Conservation (phyloP, 2,888 invertebrate species). For the Sarcophaga carnaria region DNA sequence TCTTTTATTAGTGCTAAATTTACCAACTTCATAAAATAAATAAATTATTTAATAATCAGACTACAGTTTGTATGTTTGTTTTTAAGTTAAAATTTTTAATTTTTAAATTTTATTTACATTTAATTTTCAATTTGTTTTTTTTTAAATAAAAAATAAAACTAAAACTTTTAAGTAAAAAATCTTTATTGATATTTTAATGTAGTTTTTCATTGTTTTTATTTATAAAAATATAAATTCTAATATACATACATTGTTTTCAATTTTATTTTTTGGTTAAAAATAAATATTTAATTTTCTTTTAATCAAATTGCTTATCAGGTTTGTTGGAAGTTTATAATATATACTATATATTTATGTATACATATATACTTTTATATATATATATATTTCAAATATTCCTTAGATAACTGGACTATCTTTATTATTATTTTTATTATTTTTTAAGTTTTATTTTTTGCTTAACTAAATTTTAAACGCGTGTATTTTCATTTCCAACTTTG, state of each 20-base stretch:
- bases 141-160: conserved; percentile 2
- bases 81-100: conserved; percentile 13
- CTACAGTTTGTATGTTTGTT: conserved; percentile 32
- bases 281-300: conserved; percentile 33
- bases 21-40: conserved; percentile 18
- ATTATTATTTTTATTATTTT: background rate
- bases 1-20: conserved; percentile 5
- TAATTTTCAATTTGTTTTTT: conserved; percentile 5
- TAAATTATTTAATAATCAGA: conserved; percentile 39
- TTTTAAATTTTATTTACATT: background rate
- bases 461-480: conserved; percentile 39
- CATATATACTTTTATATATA: conserved; percentile 33
- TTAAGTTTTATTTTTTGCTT: conserved; percentile 39
- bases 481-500: conserved; percentile 53
- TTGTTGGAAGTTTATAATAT: conserved; percentile 64
- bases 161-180: conserved; percentile 22
- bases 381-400: conserved; percentile 33
- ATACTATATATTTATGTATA: conserved; percentile 30
- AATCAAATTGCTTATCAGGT: conserved; percentile 68
- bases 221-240: conserved; percentile 69
- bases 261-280: conserved; percentile 48
- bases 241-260: conserved; percentile 42
- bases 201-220: conserved; percentile 35
- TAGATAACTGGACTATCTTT: conserved; percentile 51
- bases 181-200: conserved; percentile 19